phyloP scores from a whole-genome alignment of 2,888 invertebrate species.

The Lymantria monacha region DNA sequence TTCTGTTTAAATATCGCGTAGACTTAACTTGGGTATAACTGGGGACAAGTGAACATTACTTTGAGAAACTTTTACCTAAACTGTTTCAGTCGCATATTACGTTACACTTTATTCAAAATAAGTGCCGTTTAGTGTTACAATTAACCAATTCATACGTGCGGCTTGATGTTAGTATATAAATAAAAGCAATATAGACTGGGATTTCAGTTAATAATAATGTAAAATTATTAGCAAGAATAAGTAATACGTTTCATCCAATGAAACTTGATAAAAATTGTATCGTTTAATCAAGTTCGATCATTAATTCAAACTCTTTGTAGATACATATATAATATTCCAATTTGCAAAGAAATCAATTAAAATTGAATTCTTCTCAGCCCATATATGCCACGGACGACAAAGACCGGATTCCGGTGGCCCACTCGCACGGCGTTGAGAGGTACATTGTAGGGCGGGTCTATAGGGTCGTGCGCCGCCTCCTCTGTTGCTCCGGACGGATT shows the following conservation, averaged over 20 bases:
- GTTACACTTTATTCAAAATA: conserved; percentile 6
- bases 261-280: conserved; percentile 2
- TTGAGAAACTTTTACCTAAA: too few relatives aligned
- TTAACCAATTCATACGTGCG: conserved; percentile 13
- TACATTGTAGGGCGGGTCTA: too few relatives aligned
- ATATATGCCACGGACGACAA: too few relatives aligned
- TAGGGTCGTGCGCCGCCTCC: too few relatives aligned
- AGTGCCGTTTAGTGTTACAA: conserved; percentile 24
- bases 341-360: conserved; percentile 7
- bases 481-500: too few relatives aligned
- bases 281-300: background rate
- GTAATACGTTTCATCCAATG: background rate
- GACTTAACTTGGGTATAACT: too few relatives aligned
- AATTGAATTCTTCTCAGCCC: background rate
- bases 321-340: background rate
- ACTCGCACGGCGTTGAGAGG: too few relatives aligned
- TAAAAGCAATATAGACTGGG: conserved; percentile 34
- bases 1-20: too few relatives aligned
- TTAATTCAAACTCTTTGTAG: background rate
- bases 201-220: conserved; percentile 4
- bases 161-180: conserved; percentile 18
- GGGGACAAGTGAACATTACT: too few relatives aligned
- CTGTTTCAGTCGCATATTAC: too few relatives aligned
- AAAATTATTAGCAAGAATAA: background rate
- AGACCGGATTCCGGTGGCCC: too few relatives aligned